These are phyloP conservation scores for Agrochola lychnidis DNA, from an alignment of 2,888 invertebrate genomes.

Conservation along the genomic window DNA sequence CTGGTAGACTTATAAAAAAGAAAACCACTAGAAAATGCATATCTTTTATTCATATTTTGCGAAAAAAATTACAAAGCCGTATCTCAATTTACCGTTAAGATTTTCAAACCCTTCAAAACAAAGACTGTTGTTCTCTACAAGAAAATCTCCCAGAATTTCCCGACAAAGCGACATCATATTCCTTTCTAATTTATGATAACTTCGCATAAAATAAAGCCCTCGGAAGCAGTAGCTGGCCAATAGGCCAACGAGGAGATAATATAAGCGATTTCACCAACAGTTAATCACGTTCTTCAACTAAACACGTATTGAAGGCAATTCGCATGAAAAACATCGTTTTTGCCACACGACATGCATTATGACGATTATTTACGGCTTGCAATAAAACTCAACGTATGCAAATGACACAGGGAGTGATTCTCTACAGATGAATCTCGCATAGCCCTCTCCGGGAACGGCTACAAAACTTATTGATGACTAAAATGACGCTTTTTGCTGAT, in stretches of 20 bases:
- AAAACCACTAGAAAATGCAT: background rate
- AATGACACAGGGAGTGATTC: conserved; percentile 79
- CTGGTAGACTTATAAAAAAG: background rate
- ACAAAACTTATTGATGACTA: conserved; percentile 70
- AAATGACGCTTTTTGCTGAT: conserved; percentile 69
- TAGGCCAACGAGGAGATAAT: conserved; percentile 53
- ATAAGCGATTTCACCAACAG: conserved; percentile 69
- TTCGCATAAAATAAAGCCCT: conserved; percentile 21
- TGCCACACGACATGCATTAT: conserved; percentile 68
- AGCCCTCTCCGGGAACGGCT: conserved; percentile 73
- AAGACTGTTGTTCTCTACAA: background rate
- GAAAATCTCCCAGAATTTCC: conserved; percentile 10
- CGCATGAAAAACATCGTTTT: conserved; percentile 64
- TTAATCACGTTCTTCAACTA: conserved; percentile 65
- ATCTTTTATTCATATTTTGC: no score
- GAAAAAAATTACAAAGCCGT: background rate
- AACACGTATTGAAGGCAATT: conserved; percentile 55
- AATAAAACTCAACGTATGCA: conserved; percentile 80
- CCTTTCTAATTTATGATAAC: conserved; percentile 50
- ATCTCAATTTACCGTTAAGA: background rate
- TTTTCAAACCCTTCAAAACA: background rate
- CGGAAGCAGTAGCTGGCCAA: conserved; percentile 41
- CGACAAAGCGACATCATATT: conserved; percentile 19
- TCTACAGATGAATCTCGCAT: conserved; percentile 77
- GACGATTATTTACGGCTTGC: conserved; percentile 73